Percentiles rank a stretch among this genome's conserved stretches.
Conservation (phyloP, 2,113 vertebrate species). For the Zapornia atra region DNA sequence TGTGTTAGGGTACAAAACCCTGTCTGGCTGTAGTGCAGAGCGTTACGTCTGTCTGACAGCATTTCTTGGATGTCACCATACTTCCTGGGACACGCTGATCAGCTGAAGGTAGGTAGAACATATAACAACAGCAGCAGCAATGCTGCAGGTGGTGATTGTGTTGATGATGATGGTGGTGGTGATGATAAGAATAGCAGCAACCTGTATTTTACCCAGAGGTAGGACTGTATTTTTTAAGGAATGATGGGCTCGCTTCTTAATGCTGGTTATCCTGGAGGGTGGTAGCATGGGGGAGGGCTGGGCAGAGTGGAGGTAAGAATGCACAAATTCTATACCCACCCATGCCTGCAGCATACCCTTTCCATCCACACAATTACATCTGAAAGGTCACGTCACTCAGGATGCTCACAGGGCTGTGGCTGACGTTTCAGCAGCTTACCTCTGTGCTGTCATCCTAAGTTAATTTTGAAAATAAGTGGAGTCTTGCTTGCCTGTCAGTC, state of each 20-base stretch:
- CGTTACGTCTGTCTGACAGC: not conserved
- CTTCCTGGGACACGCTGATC: not conserved
- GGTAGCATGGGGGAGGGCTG: not conserved
- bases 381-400: not conserved
- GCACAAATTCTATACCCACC: not conserved
- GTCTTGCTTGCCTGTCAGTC: not conserved
- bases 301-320: not conserved
- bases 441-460: not conserved
- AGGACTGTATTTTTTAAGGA: not conserved
- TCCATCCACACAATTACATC: not conserved
- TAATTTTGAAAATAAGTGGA: not conserved
- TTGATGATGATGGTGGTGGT: fast-evolving
- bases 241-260: not conserved
- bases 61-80: not conserved
- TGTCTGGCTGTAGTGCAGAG: not conserved
- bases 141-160: not conserved
- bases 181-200: not conserved
- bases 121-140: not conserved
- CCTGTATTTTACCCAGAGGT: not conserved
- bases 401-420: not conserved
- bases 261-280: not conserved
- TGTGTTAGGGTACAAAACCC: not conserved
- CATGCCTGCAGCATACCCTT: not conserved
- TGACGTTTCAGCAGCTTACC: not conserved
- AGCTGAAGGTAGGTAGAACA: too few species aligned